These are phyloP conservation scores for Ophthalmolycus amberensis DNA, from an alignment of 2,113 vertebrate species.

Conservation along the genomic window DNA sequence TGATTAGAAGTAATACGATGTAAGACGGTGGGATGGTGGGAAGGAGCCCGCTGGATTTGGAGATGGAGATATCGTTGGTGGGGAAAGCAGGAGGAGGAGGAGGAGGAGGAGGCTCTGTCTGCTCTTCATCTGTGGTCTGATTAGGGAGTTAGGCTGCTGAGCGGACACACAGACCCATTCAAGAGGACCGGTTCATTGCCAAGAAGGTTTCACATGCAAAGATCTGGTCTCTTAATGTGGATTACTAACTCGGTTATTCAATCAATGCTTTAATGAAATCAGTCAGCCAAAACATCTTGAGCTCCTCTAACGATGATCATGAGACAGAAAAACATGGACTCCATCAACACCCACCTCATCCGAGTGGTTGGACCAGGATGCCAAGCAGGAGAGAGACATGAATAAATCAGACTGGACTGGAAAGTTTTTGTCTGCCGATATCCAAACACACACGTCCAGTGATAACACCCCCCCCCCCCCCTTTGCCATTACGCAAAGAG, in stretches of 20 bases:
- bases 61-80: constrained; percentile 35
- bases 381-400: neutral
- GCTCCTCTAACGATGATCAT: neutral
- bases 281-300: neutral
- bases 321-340: neutral
- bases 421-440: neutral
- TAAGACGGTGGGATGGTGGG: constrained; percentile 45
- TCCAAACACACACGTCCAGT: neutral
- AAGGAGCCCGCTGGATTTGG: constrained; percentile 36
- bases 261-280: neutral
- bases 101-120: constrained; percentile 9
- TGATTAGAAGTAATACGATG: constrained; percentile 57
- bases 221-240: neutral
- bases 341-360: neutral
- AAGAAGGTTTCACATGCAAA: too few species aligned
- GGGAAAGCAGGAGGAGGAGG: neutral
- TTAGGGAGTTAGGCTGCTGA: constrained; percentile 36
- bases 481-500: neutral
- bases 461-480: neutral
- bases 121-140: constrained; percentile 47
- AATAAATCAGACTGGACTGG: neutral
- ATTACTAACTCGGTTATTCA: neutral
- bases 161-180: constrained; percentile 30
- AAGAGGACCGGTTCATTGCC: neutral
- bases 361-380: neutral